These are phyloP conservation scores for Atta texana DNA, from an alignment of 1,140 invertebrate genomes.

Conservation along the genomic window DNA sequence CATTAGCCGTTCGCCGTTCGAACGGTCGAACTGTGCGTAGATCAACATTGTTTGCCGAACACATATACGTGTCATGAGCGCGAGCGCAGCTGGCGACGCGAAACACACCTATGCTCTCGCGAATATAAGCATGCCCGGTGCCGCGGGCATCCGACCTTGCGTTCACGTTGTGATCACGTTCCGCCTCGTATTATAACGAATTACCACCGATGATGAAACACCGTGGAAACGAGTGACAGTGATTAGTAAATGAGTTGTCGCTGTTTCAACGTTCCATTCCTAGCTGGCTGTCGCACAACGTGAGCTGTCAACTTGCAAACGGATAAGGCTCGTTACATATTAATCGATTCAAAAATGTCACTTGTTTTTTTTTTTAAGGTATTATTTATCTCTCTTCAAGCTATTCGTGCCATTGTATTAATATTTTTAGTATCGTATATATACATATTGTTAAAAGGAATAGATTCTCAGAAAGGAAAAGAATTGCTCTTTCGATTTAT, in stretches of 20 bases:
- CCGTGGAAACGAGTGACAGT: conserved; percentile 58
- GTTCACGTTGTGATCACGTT: conserved; percentile 53
- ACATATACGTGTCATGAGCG: conserved; percentile 50
- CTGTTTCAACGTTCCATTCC: conserved; percentile 11
- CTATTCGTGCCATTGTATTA: background rate
- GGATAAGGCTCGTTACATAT: conserved; percentile 44
- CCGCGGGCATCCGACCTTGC: background rate
- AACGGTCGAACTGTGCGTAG: conserved; percentile 65
- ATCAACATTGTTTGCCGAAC: conserved; percentile 73
- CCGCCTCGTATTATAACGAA: conserved; percentile 51
- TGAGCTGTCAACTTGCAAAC: conserved; percentile 47
- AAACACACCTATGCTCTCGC: conserved; percentile 29
- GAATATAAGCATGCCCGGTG: conserved; percentile 45
- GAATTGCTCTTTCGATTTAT: too few species aligned
- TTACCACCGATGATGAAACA: conserved; percentile 47
- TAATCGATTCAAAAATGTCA: conserved; percentile 20
- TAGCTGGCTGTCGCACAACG: conserved; percentile 35
- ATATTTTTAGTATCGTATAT: background rate
- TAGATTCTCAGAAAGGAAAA: too few species aligned
- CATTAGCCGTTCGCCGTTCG: conserved; percentile 69
- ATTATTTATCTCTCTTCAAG: background rate
- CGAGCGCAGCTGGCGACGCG: conserved; percentile 29
- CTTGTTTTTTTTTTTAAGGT: background rate
- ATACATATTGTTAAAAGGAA: background rate
- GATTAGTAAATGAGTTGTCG: conserved; percentile 61